phyloP scores from a whole-genome alignment of 2,888 invertebrate species.

The Synergus itoensis region DNA sequence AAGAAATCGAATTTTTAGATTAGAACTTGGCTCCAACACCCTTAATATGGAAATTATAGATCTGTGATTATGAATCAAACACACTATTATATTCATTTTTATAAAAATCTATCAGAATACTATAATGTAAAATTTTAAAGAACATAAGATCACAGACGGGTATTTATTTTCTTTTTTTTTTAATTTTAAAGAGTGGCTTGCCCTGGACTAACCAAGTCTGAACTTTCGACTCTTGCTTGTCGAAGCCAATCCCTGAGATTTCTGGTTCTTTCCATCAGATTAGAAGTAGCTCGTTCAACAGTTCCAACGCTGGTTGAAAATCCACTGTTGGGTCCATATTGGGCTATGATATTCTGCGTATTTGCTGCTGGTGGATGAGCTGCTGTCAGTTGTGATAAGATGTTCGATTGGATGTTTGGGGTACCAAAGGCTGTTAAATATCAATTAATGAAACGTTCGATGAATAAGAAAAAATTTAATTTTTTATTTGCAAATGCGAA shows the following conservation, averaged over 20 bases:
- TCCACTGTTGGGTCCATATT: constrained; percentile 75
- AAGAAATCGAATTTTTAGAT: too few species aligned
- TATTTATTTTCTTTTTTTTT: background rate
- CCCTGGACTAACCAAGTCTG: constrained; percentile 73
- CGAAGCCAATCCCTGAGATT: constrained; percentile 84
- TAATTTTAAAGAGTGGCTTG: constrained; percentile 73
- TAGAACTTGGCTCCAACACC: too few species aligned
- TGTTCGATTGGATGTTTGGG: constrained; percentile 75
- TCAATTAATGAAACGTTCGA: constrained; percentile 11
- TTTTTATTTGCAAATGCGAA: background rate
- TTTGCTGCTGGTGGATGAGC: constrained; percentile 70
- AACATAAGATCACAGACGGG: background rate
- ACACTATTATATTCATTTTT: too few species aligned
- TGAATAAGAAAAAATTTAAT: constrained; percentile 15
- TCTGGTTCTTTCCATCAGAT: constrained; percentile 83
- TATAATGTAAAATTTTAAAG: background rate
- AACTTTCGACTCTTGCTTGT: constrained; percentile 77
- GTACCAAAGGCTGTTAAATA: constrained; percentile 70
- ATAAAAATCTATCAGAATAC: background rate
- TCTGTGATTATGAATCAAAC: too few species aligned
- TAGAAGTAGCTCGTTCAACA: constrained; percentile 81
- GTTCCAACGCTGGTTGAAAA: constrained; percentile 76
- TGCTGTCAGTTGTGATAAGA: constrained; percentile 71
- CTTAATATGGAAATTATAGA: too few species aligned
- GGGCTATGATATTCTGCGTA: constrained; percentile 76